phyloP scores from a whole-genome alignment of 2,113 vertebrate genomes.

The Eclectus roratus region DNA sequence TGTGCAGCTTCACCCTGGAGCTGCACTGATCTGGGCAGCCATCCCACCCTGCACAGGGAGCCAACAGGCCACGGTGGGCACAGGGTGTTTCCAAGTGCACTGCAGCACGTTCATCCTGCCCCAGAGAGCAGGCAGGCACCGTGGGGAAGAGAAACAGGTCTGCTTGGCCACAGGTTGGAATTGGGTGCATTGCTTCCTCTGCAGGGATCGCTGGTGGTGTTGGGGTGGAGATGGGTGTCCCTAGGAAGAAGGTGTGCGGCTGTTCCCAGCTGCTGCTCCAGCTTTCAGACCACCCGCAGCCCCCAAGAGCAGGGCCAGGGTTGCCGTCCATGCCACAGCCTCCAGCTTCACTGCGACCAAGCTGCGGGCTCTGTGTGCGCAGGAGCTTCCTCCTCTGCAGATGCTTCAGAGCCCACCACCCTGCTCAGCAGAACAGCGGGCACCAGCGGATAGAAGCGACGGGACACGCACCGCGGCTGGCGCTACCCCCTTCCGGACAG shows the following conservation, averaged over 20 bases:
- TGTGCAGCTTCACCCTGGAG: neutral
- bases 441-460: accelerated
- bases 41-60: neutral
- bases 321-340: neutral
- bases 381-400: neutral
- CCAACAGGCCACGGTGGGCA: accelerated
- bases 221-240: neutral
- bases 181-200: neutral
- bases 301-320: neutral
- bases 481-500: neutral
- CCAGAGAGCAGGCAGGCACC: neutral
- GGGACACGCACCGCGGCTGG: neutral
- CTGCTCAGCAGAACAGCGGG: neutral
- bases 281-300: neutral
- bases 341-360: accelerated
- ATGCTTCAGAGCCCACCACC: neutral
- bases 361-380: accelerated
- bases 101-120: neutral
- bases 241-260: neutral
- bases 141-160: neutral
- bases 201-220: too few species aligned
- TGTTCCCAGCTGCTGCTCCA: neutral
- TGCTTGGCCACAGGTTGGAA: neutral
- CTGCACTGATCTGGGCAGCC: neutral
- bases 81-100: neutral